A percentile compares a stretch with the other conserved stretches of the same genome.
Evolutionary conservation across 2,797 vertebrate genomes (phyloP).

Genomic region (Hybognathus amarus): DNA sequence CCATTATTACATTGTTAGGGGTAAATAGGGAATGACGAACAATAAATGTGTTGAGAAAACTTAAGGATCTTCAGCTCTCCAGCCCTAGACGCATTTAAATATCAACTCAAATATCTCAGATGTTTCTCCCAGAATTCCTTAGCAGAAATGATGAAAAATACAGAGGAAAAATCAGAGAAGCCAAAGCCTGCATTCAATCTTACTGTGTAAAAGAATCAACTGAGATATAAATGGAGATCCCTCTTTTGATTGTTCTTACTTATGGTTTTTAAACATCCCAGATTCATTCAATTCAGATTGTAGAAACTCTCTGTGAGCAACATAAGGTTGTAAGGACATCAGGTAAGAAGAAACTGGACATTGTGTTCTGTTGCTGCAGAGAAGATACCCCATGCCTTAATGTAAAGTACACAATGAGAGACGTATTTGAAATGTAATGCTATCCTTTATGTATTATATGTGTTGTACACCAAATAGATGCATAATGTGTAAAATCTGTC

Average conservation of each 20-base stretch:
- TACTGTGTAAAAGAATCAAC: background rate
- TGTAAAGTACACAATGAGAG: constrained; percentile 74
- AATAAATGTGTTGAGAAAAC: no score
- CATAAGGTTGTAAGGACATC: constrained; percentile 7
- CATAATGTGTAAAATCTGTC: constrained; percentile 64
- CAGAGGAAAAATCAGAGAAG: background rate
- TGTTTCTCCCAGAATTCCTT: background rate
- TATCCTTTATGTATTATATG: constrained; percentile 47
- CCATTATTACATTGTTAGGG: no score
- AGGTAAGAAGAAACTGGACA: constrained; percentile 54
- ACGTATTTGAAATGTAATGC: constrained; percentile 64
- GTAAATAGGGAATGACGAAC: no score
- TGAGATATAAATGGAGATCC: background rate
- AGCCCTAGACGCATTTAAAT: background rate
- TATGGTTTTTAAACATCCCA: background rate
- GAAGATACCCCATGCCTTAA: constrained; percentile 84
- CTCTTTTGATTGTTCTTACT: background rate
- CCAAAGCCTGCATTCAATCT: background rate
- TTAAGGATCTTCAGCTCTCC: no score
- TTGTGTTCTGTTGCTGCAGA: constrained; percentile 67
- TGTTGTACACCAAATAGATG: constrained; percentile 51
- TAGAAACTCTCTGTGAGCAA: constrained; percentile 17
- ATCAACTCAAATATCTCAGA: background rate
- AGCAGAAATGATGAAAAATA: background rate
- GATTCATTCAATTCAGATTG: background rate